Evolutionary conservation across 2,797 vertebrate genomes (phyloP).

Genomic region (Alfaro cultratus): DNA sequence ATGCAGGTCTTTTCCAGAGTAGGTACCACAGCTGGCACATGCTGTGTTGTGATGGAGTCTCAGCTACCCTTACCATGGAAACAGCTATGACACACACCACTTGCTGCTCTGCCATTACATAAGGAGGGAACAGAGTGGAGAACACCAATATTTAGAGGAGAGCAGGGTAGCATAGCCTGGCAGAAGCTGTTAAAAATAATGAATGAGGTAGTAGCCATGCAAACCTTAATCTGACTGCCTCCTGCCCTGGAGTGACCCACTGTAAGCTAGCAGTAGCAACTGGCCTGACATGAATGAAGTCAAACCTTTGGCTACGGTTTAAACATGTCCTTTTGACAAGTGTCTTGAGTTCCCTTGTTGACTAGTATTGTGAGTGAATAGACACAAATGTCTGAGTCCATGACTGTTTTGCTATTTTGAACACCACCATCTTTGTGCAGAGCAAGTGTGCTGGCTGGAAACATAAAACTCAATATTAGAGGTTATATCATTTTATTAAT

Average conservation of each 20-base stretch:
- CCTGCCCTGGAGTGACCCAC: constrained; percentile 83
- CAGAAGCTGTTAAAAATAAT: constrained; percentile 58
- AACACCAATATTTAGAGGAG: constrained; percentile 61
- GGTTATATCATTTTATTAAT: constrained; percentile 74
- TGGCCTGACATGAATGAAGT: constrained; percentile 68
- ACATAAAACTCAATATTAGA: constrained; percentile 48
- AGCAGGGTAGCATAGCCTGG: constrained; percentile 57
- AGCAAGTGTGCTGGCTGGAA: constrained; percentile 47
- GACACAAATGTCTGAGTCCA: constrained; percentile 28
- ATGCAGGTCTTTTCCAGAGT: constrained; percentile 19
- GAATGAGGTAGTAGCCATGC: constrained; percentile 67
- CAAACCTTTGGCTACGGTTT: constrained; percentile 64
- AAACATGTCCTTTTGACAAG: constrained; percentile 51
- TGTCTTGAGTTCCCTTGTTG: constrained; percentile 31
- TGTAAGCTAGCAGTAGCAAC: constrained; percentile 74
- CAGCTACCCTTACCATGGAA: constrained; percentile 71
- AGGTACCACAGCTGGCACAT: constrained; percentile 45
- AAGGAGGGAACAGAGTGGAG: constrained; percentile 60
- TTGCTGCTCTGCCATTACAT: constrained; percentile 72
- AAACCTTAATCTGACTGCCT: constrained; percentile 74
- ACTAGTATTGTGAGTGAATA: constrained; percentile 22
- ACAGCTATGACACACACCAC: constrained; percentile 65
- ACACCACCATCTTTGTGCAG: constrained; percentile 38
- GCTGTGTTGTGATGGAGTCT: constrained; percentile 63
- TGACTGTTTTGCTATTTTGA: constrained; percentile 35